Evolutionary conservation across 2,797 vertebrate species (phyloP).

Genomic region (Astyanax mexicanus): DNA sequence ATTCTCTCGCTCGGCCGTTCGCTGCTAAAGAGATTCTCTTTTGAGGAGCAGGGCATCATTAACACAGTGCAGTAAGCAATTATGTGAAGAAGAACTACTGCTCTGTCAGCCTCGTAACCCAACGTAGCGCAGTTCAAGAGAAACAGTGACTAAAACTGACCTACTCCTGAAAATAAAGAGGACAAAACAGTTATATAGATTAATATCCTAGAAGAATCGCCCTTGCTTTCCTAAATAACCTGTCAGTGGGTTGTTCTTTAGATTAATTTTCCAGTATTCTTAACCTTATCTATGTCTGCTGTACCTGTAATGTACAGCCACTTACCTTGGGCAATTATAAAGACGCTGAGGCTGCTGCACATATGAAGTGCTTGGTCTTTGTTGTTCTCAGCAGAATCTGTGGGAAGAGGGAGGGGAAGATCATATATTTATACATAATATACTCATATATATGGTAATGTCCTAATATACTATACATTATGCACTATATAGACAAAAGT

Average conservation of each 20-base stretch:
- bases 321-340: not conserved
- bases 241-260: too few species aligned
- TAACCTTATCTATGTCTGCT: not conserved
- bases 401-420: too few species aligned
- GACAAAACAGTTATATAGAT: not conserved
- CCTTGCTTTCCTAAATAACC: not conserved
- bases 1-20: conserved; percentile 22
- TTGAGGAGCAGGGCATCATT: conserved; percentile 44
- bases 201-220: not conserved
- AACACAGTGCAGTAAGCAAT: conserved; percentile 22
- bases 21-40: conserved; percentile 1
- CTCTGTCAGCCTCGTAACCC: not conserved
- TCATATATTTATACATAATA: too few species aligned
- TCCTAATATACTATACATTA: too few species aligned
- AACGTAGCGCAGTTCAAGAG: conserved; percentile 9
- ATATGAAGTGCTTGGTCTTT: too few species aligned
- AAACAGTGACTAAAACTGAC: conserved; percentile 15
- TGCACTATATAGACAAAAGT: too few species aligned
- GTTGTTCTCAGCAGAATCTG: too few species aligned
- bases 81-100: not conserved
- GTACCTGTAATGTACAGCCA: not conserved
- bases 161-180: not conserved
- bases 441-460: too few species aligned
- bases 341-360: too few species aligned
- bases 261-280: not conserved